Percentiles rank a stretch among this genome's conserved stretches.
Conservation (phyloP, 2,888 invertebrate species). For the Platerodrilus igneus region DNA sequence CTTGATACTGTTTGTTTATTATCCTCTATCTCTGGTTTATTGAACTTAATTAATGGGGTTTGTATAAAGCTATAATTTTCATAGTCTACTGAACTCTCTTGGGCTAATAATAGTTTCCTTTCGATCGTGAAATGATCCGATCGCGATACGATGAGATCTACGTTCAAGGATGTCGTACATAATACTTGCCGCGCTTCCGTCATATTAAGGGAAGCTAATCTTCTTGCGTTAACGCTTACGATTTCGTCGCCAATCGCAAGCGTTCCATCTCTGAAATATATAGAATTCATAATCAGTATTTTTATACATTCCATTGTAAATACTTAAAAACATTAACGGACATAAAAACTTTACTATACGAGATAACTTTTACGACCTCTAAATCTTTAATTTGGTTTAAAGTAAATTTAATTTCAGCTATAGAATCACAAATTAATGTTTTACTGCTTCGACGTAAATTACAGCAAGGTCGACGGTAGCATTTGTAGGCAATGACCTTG, state of each 20-base stretch:
- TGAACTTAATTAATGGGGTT: constrained; percentile 21
- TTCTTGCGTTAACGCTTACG: constrained; percentile 77
- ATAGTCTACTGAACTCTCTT: constrained; percentile 68
- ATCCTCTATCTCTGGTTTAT: constrained; percentile 19
- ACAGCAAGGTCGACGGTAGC: too few species aligned
- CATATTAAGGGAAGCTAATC: constrained; percentile 69
- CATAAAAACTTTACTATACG: too few species aligned
- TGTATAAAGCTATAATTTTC: constrained; percentile 58
- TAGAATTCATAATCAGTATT: constrained; percentile 1
- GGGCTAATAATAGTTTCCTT: constrained; percentile 46
- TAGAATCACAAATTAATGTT: too few species aligned
- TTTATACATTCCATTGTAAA: too few species aligned
- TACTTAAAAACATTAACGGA: too few species aligned
- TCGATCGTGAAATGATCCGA: constrained; percentile 21
- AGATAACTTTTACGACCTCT: too few species aligned
- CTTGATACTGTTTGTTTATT: constrained; percentile 29
- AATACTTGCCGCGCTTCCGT: constrained; percentile 64
- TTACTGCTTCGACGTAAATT: too few species aligned
- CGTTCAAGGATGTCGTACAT: constrained; percentile 57
- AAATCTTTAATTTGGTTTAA: too few species aligned
- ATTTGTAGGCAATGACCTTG: too few species aligned
- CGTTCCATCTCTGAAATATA: constrained; percentile 64
- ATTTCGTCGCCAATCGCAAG: constrained; percentile 80
- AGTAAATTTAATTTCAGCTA: too few species aligned
- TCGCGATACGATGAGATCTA: constrained; percentile 63